These are phyloP conservation scores for Mamestra configurata DNA, from an alignment of 1,140 invertebrate genomes.

Conservation along the genomic window DNA sequence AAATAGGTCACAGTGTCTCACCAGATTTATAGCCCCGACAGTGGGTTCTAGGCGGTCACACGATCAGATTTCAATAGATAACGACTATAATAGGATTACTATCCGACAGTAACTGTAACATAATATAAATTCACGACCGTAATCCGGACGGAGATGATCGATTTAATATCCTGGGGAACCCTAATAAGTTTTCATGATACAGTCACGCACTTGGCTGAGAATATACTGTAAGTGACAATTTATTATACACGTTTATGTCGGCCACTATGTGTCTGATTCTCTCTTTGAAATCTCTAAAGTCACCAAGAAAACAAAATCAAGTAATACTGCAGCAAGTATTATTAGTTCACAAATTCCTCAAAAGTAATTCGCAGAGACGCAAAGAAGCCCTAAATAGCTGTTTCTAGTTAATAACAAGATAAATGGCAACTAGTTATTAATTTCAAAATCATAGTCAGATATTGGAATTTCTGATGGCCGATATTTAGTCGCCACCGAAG, in stretches of 20 bases:
- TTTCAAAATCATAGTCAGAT: slow-evolving; percentile 37
- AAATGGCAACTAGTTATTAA: slow-evolving; percentile 28
- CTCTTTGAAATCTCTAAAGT: background rate
- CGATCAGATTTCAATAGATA: slow-evolving; percentile 60
- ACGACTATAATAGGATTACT: slow-evolving; percentile 59
- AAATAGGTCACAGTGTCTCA: slow-evolving; percentile 46
- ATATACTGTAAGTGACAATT: slow-evolving; percentile 19
- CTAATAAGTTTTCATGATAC: slow-evolving; percentile 23
- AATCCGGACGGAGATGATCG: slow-evolving; percentile 49
- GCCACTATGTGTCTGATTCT: background rate
- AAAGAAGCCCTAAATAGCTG: slow-evolving; percentile 21
- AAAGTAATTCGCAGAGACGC: background rate
- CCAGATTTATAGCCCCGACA: slow-evolving; percentile 45
- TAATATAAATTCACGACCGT: slow-evolving; percentile 56
- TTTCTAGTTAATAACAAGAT: slow-evolving; percentile 29
- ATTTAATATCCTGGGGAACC: slow-evolving; percentile 43
- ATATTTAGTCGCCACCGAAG: slow-evolving; percentile 31
- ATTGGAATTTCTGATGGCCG: slow-evolving; percentile 26
- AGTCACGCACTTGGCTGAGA: slow-evolving; percentile 17
- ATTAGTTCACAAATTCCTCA: slow-evolving; percentile 1
- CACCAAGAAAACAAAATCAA: background rate
- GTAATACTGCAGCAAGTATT: background rate
- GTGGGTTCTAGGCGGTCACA: slow-evolving; percentile 45
- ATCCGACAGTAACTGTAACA: slow-evolving; percentile 52
- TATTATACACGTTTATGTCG: slow-evolving; percentile 5